Conservation (phyloP, 2,113 vertebrate genomes). For the Dinomys branickii region DNA sequence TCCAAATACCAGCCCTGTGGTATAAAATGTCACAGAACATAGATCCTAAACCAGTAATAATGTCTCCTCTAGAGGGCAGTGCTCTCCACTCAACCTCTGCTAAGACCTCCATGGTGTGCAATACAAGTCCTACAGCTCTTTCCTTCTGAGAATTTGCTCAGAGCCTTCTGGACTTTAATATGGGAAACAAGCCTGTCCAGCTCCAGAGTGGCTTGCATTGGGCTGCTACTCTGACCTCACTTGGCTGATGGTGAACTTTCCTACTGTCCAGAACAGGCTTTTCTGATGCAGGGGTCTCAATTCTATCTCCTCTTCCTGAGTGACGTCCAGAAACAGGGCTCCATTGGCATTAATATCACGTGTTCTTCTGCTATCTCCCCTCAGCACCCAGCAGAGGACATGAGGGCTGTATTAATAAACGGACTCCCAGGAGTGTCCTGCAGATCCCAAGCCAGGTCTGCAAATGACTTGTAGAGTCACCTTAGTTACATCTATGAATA, state of each 20-base stretch:
- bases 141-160: background rate
- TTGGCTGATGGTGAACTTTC: background rate
- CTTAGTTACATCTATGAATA: background rate
- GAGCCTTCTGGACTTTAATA: background rate
- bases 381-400: background rate
- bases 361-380: background rate
- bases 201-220: background rate
- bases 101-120: background rate
- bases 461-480: background rate
- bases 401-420: background rate
- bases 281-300: background rate
- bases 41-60: background rate
- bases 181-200: background rate
- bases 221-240: background rate
- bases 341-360: background rate
- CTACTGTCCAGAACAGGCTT: background rate
- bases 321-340: background rate
- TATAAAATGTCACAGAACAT: background rate
- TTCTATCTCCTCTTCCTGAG: background rate
- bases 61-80: conserved; percentile 36
- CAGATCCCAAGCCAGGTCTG: background rate
- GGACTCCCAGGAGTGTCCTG: background rate
- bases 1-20: background rate
- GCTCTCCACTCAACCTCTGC: background rate
- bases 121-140: background rate